Conservation (phyloP, 1,140 invertebrate species). For the Ceratina japonica region DNA sequence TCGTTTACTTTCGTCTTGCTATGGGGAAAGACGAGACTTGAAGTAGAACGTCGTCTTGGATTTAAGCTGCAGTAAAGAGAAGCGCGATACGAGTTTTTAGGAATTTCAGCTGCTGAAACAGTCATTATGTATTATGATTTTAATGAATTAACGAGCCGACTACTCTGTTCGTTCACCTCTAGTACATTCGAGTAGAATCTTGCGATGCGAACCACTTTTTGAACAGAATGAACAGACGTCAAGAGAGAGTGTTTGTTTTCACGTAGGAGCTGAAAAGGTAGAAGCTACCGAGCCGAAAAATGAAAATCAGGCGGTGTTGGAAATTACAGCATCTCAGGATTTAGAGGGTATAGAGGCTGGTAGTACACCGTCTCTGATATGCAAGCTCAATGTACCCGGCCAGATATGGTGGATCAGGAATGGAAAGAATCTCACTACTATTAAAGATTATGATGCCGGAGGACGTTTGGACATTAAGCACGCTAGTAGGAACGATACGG, state of each 20-base stretch:
- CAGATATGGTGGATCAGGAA: conserved; percentile 73
- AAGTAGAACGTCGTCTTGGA: neutral
- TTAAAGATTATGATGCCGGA: conserved; percentile 70
- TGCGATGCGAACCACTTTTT: neutral
- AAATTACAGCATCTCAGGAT: conserved; percentile 71
- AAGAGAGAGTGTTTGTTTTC: conserved; percentile 17
- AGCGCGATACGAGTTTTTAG: neutral
- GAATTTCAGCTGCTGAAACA: conserved; percentile 3
- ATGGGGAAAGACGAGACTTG: neutral
- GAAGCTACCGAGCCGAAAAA: conserved; percentile 48
- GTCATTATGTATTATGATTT: neutral
- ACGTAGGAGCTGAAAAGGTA: conserved; percentile 61
- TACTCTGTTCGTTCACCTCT: conserved; percentile 16
- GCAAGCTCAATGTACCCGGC: conserved; percentile 67
- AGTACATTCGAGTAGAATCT: conserved; percentile 15
- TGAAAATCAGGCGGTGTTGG: conserved; percentile 56
- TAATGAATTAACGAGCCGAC: conserved; percentile 42
- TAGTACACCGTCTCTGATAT: conserved; percentile 74
- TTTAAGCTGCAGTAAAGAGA: neutral
- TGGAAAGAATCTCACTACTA: conserved; percentile 72
- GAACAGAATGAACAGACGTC: neutral
- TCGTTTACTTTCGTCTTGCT: neutral
- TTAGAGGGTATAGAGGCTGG: conserved; percentile 74
- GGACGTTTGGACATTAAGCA: conserved; percentile 77
- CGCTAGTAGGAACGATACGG: conserved; percentile 79